Evolutionary conservation across 2,113 vertebrate genomes (phyloP).

Genomic region (Tichodroma muraria): DNA sequence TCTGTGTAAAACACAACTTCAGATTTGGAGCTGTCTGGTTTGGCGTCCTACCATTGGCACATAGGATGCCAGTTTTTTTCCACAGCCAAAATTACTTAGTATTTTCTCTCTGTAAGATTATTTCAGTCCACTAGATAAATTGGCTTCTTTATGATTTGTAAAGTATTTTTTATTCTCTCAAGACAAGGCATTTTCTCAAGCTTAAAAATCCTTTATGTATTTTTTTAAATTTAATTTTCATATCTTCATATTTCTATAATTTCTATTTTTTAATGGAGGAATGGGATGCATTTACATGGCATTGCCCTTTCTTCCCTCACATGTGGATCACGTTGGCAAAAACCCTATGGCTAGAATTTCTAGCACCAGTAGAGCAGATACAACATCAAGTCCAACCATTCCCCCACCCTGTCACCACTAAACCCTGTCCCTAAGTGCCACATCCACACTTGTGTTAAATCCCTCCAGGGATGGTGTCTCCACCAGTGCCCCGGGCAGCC

Average conservation of each 20-base stretch:
- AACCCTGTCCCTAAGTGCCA: neutral
- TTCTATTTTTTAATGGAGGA: neutral
- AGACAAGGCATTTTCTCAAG: neutral
- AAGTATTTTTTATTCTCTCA: neutral
- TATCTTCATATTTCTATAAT: neutral
- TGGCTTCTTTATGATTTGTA: neutral
- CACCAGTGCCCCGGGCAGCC: neutral
- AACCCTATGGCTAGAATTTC: neutral
- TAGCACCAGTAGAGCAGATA: neutral
- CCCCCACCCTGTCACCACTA: neutral
- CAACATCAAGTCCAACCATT: neutral
- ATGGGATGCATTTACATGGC: accelerated
- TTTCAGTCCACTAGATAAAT: neutral
- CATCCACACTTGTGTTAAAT: neutral
- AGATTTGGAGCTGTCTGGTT: neutral
- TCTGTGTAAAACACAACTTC: neutral
- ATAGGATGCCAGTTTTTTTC: neutral
- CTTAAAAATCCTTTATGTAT: neutral
- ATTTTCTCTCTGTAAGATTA: neutral
- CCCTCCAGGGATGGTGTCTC: neutral
- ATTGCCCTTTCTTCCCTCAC: neutral
- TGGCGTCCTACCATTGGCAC: neutral
- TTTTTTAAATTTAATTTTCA: neutral
- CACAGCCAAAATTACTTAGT: neutral
- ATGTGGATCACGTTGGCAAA: neutral